A percentile compares a stretch with the other conserved stretches of the same genome.
Evolutionary conservation across 1,140 invertebrate genomes (phyloP).

Genomic region (Ceratina japonica): DNA sequence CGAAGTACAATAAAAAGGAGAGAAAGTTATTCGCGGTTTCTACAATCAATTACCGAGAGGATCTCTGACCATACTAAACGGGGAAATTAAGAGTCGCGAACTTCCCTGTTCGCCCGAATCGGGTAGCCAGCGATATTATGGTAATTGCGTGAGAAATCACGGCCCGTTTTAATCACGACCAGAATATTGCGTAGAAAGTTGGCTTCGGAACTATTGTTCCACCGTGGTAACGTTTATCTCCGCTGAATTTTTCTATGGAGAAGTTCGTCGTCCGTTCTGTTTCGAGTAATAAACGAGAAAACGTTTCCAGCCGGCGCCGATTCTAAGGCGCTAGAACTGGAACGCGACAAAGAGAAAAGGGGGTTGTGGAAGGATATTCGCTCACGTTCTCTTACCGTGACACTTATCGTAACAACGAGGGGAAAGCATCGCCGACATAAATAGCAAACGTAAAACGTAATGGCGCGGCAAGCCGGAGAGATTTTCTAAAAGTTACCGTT

Average conservation of each 20-base stretch:
- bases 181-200: not conserved
- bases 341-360: not conserved
- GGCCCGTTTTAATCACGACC: not conserved
- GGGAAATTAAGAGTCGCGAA: conserved; percentile 19
- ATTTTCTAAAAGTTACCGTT: conserved; percentile 2
- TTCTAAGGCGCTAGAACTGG: not conserved
- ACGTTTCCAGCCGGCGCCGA: no score
- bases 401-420: conserved; percentile 8
- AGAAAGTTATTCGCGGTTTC: conserved; percentile 39
- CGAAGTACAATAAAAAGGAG: not conserved
- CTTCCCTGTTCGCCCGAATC: conserved; percentile 3
- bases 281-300: no score
- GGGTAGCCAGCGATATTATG: not conserved
- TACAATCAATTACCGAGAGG: conserved; percentile 15
- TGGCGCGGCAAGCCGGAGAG: conserved; percentile 5
- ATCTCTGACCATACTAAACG: not conserved
- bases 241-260: not conserved
- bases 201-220: not conserved
- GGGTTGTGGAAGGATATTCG: not conserved
- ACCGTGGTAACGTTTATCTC: not conserved
- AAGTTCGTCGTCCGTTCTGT: not conserved
- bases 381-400: conserved; percentile 10
- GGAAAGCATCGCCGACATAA: conserved; percentile 15
- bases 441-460: conserved; percentile 21
- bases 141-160: not conserved